Percentiles rank a stretch among this genome's conserved stretches.
phyloP scores from a whole-genome alignment of 2,113 vertebrate genomes.

The Sorex araneus region DNA sequence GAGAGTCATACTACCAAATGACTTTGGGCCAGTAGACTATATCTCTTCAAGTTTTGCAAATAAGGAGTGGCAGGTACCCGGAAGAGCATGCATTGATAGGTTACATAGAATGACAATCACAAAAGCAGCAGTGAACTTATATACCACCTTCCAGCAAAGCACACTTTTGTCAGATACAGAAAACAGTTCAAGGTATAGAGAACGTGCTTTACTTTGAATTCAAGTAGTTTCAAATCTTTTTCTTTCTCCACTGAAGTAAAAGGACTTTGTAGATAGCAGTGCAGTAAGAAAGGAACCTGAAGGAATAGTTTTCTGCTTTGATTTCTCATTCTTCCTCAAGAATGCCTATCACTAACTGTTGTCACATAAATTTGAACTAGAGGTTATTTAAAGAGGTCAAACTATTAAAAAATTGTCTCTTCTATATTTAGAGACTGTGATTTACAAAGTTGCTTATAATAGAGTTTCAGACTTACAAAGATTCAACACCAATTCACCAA shows the following conservation, averaged over 20 bases:
- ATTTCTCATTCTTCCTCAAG: background rate
- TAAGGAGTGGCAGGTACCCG: too few relatives aligned
- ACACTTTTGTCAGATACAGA: background rate
- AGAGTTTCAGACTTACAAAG: too few relatives aligned
- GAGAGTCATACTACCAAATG: rapidly evolving
- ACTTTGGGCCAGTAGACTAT: background rate
- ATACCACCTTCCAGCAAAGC: background rate
- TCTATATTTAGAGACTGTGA: too few relatives aligned
- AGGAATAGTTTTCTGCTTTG: background rate
- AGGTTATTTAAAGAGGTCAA: too few relatives aligned
- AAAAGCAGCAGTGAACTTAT: background rate
- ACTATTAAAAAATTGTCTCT: too few relatives aligned
- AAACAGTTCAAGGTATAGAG: background rate
- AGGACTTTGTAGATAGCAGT: background rate
- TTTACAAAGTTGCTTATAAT: too few relatives aligned
- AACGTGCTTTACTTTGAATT: background rate
- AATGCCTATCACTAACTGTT: background rate
- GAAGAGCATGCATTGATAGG: background rate
- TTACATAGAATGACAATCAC: background rate
- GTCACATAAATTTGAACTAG: background rate
- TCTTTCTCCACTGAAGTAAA: background rate
- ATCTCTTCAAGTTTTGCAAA: background rate
- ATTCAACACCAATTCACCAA: too few relatives aligned
- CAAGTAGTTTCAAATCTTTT: background rate
- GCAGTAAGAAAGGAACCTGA: background rate